These are phyloP conservation scores for Rhynchophorus ferrugineus DNA, from an alignment of 1,140 invertebrate genomes.

Conservation along the genomic window DNA sequence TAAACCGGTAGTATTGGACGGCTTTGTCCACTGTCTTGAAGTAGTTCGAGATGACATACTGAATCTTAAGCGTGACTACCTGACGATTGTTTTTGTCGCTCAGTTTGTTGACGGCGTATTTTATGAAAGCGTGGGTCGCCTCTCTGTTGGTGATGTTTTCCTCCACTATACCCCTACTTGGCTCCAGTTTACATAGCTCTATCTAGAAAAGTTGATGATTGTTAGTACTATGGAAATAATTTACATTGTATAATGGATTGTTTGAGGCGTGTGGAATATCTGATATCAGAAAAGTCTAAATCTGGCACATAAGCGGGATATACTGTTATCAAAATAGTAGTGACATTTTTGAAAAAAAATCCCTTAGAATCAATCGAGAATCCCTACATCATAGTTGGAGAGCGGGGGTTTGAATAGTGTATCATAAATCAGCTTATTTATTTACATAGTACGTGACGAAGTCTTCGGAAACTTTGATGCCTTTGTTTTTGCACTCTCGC, in stretches of 20 bases:
- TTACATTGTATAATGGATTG: too few relatives aligned
- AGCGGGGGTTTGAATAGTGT: too few relatives aligned
- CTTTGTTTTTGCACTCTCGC: constrained; percentile 9
- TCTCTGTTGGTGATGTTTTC: constrained; percentile 41
- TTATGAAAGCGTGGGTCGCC: constrained; percentile 43
- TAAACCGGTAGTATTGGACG: too few relatives aligned
- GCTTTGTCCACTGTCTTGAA: constrained; percentile 1
- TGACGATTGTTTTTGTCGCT: constrained; percentile 35
- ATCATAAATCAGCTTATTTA: not conserved
- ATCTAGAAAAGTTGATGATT: constrained; percentile 30
- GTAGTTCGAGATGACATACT: constrained; percentile 51
- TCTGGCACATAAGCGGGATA: too few relatives aligned
- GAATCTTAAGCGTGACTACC: constrained; percentile 54
- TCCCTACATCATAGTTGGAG: too few relatives aligned
- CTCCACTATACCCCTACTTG: constrained; percentile 42
- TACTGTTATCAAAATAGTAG: too few relatives aligned
- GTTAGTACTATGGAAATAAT: too few relatives aligned
- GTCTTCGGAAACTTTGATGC: not conserved
- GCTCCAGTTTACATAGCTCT: constrained; percentile 44
- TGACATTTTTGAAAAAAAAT: too few relatives aligned
- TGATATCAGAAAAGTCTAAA: too few relatives aligned
- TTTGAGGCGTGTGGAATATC: too few relatives aligned
- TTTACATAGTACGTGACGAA: constrained; percentile 12
- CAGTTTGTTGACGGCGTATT: constrained; percentile 41
- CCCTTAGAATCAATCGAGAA: too few relatives aligned